These are phyloP conservation scores for Acrocyrtus sp. DNA, from an alignment of 2,888 invertebrate genomes.

Conservation along the genomic window DNA sequence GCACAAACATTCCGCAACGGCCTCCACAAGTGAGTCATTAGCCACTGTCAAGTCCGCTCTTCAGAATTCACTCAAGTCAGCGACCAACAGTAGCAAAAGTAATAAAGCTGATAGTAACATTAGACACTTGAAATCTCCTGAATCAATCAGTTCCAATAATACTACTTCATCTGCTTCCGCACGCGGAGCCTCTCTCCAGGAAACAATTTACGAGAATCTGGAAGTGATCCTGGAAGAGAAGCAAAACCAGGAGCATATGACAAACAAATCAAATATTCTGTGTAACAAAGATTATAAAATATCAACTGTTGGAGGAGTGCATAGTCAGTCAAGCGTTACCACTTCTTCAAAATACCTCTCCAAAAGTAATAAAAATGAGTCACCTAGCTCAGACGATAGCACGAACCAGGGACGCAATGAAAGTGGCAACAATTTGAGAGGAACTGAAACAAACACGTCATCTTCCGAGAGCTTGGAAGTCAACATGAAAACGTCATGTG, in stretches of 20 bases:
- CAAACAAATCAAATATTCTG: slow-evolving; percentile 22
- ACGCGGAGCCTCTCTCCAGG: slow-evolving; percentile 27
- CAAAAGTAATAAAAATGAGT: not conserved
- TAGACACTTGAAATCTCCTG: not conserved
- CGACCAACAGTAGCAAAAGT: not conserved
- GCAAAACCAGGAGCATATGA: slow-evolving; percentile 34
- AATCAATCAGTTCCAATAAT: not conserved
- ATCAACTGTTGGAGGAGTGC: not conserved
- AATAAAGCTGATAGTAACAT: no score
- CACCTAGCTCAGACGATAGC: not conserved
- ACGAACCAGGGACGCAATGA: slow-evolving; percentile 2
- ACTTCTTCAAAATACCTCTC: not conserved
- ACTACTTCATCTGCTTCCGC: slow-evolving; percentile 3
- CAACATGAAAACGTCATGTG: slow-evolving; percentile 57
- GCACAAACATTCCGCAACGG: not conserved
- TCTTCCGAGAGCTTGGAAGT: slow-evolving; percentile 38
- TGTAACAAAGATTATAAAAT: slow-evolving; percentile 13
- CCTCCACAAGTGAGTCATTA: not conserved
- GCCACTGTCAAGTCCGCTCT: not conserved
- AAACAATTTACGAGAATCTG: slow-evolving; percentile 62
- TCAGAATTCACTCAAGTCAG: not conserved
- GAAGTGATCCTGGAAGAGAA: slow-evolving; percentile 61
- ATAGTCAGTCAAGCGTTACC: slow-evolving; percentile 11
- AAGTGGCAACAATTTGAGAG: not conserved
- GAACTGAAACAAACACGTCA: slow-evolving; percentile 5